Percentiles rank a stretch among this genome's conserved stretches.
phyloP scores from a whole-genome alignment of 2,113 vertebrate genomes.

The Tor tambroides region DNA sequence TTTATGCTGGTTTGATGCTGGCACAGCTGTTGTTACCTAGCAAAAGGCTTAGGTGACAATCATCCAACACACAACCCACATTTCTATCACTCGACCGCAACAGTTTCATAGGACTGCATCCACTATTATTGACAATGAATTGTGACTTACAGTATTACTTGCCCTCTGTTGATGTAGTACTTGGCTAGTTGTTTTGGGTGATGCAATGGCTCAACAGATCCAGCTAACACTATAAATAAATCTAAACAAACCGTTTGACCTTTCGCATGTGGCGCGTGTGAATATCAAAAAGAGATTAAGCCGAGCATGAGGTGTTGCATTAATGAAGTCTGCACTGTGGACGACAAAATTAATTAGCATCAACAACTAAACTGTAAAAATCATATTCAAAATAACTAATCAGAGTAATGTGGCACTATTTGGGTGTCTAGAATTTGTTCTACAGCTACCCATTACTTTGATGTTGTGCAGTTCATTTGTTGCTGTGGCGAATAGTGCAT shows the following conservation, averaged over 20 bases:
- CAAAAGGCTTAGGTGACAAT: background rate
- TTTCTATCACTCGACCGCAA: background rate
- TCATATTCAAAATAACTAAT: background rate
- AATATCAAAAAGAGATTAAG: conserved; percentile 50
- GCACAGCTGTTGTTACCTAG: background rate
- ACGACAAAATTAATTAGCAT: background rate
- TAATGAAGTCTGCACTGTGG: conserved; percentile 21
- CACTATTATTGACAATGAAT: background rate
- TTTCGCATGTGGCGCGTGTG: conserved; percentile 31
- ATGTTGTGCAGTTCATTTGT: background rate
- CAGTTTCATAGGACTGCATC: background rate
- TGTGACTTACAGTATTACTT: background rate
- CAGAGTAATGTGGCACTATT: background rate
- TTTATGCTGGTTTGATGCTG: background rate
- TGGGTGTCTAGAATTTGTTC: background rate
- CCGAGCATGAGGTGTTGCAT: background rate
- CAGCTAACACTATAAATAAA: conserved; percentile 50
- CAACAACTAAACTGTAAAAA: background rate
- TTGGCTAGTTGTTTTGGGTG: conserved; percentile 35
- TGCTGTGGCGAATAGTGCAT: background rate
- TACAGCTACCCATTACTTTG: background rate
- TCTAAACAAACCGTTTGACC: conserved; percentile 31
- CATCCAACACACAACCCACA: background rate
- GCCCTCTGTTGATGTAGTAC: conserved; percentile 6
- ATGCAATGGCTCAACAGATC: conserved; percentile 40